Evolutionary conservation across 1,140 invertebrate genomes (phyloP).

Genomic region (Drosophila ogumai): DNA sequence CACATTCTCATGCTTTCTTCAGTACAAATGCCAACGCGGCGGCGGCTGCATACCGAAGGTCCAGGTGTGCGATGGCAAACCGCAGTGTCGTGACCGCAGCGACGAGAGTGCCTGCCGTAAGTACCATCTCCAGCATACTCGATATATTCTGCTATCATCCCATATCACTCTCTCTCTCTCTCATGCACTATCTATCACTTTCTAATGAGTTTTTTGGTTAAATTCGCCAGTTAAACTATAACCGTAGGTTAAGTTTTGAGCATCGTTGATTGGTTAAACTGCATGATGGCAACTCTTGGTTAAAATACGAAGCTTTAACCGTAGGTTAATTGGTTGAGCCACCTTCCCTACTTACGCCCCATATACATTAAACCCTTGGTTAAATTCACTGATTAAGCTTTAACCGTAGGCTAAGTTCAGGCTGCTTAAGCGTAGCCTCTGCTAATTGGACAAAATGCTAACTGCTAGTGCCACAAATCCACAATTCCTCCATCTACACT

Average conservation of each 20-base stretch:
- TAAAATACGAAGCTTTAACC: too few species aligned
- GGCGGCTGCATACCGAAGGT: conserved; percentile 85
- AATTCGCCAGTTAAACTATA: neutral
- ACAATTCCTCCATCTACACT: too few species aligned
- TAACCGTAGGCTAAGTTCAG: neutral
- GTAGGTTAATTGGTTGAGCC: too few species aligned
- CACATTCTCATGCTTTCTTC: conserved; percentile 51
- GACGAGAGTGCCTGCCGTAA: conserved; percentile 90
- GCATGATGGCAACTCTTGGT: too few species aligned
- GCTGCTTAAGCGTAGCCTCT: neutral
- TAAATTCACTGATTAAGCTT: neutral
- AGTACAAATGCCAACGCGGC: conserved; percentile 84
- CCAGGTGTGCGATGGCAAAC: conserved; percentile 88
- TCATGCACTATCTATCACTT: neutral
- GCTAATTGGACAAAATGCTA: conserved; percentile 13
- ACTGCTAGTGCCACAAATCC: conserved; percentile 7
- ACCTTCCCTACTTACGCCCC: too few species aligned
- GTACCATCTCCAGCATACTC: conserved; percentile 48
- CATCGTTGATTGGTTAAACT: too few species aligned
- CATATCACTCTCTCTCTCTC: neutral
- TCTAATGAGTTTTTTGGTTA: neutral
- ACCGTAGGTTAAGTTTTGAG: neutral
- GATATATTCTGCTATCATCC: neutral
- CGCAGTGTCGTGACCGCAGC: conserved; percentile 90
- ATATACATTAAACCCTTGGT: neutral